These are phyloP conservation scores for Rhorus exstirpatorius DNA, from an alignment of 2,888 invertebrate species.

Conservation along the genomic window DNA sequence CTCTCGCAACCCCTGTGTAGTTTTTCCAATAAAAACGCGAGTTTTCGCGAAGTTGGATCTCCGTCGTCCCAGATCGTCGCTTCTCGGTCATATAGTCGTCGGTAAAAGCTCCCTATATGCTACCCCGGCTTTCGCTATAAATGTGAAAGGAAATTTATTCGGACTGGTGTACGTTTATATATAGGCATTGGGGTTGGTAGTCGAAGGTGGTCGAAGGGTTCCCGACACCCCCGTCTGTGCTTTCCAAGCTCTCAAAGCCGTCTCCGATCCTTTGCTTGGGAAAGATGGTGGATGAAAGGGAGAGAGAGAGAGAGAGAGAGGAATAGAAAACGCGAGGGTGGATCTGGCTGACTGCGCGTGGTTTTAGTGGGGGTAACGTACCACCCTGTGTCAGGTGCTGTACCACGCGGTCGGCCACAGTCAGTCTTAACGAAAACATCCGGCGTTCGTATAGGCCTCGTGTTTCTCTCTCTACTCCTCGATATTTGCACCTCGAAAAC, in stretches of 20 bases:
- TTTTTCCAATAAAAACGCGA: no score
- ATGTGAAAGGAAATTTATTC: background rate
- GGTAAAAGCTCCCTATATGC: constrained; percentile 22
- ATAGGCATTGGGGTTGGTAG: background rate
- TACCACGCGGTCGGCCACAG: constrained; percentile 80
- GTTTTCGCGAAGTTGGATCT: background rate
- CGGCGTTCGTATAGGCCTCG: constrained; percentile 72
- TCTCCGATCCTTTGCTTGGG: background rate
- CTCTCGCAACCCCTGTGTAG: no score
- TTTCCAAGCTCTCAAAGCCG: constrained; percentile 22
- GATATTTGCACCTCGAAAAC: constrained; percentile 59
- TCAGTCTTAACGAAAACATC: constrained; percentile 81
- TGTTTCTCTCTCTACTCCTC: constrained; percentile 57
- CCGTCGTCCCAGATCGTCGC: constrained; percentile 3
- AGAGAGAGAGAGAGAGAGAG: constrained; percentile 32
- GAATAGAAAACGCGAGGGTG: constrained; percentile 54
- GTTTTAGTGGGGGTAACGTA: constrained; percentile 77
- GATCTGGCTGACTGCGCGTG: constrained; percentile 63
- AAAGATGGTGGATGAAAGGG: constrained; percentile 7
- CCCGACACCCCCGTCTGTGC: constrained; percentile 42
- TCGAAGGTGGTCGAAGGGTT: constrained; percentile 27
- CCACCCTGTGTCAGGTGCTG: constrained; percentile 82
- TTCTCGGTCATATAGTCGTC: background rate
- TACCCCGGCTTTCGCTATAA: constrained; percentile 35
- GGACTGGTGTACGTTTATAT: background rate